Percentiles rank a stretch among this genome's conserved stretches.
Conservation (phyloP, 2,888 invertebrate species). For the Orthosia gracilis region DNA sequence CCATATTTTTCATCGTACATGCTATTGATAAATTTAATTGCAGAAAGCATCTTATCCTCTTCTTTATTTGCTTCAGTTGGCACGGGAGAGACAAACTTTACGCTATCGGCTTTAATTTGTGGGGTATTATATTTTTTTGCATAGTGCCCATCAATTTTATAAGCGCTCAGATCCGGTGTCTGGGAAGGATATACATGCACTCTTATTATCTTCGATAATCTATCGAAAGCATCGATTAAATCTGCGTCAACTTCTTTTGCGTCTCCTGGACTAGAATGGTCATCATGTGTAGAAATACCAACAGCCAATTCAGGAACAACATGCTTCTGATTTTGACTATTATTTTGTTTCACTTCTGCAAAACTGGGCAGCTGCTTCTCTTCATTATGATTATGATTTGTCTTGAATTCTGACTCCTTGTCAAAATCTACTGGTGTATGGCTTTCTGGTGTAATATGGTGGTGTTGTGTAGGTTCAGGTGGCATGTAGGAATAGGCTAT, state of each 20-base stretch:
- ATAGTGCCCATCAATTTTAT: slow-evolving; percentile 55
- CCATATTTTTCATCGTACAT: slow-evolving; percentile 32
- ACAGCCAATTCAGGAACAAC: not conserved
- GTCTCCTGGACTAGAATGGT: slow-evolving; percentile 17
- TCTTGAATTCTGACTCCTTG: slow-evolving; percentile 14
- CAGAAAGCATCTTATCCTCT: slow-evolving; percentile 33
- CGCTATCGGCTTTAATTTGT: slow-evolving; percentile 4
- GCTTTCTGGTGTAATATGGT: slow-evolving; percentile 42
- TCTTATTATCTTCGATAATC: slow-evolving; percentile 75
- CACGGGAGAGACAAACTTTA: not conserved
- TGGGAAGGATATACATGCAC: slow-evolving; percentile 76
- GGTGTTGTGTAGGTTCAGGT: slow-evolving; percentile 38
- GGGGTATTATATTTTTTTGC: slow-evolving; percentile 10
- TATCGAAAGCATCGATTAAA: slow-evolving; percentile 72
- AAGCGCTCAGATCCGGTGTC: slow-evolving; percentile 67
- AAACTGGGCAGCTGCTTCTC: slow-evolving; percentile 3
- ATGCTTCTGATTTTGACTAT: slow-evolving; percentile 1
- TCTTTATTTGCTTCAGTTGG: slow-evolving; percentile 15
- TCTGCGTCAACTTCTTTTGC: slow-evolving; percentile 57
- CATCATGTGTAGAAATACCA: slow-evolving; percentile 21
- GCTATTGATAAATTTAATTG: slow-evolving; percentile 51
- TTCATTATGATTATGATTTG: slow-evolving; percentile 23
- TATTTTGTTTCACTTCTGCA: slow-evolving; percentile 16
- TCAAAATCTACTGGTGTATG: slow-evolving; percentile 44
- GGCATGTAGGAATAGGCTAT: slow-evolving; percentile 71